Conservation (phyloP, 2,113 vertebrate genomes). For the Caranx melampygus region DNA sequence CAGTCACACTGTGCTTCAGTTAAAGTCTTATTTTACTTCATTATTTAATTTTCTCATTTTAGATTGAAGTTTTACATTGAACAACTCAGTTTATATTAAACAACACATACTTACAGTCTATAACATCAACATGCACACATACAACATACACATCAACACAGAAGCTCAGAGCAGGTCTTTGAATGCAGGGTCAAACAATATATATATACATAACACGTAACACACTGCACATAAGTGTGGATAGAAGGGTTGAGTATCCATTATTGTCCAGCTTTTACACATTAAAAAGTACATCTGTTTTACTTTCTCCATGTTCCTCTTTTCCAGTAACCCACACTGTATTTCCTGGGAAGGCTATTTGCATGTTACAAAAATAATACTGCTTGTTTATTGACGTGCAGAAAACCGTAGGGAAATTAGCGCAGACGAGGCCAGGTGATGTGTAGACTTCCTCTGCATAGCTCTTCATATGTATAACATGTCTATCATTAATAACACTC, state of each 20-base stretch:
- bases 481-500: not conserved
- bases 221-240: not conserved
- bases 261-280: not conserved
- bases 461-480: too few relatives aligned
- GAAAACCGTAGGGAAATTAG: too few relatives aligned
- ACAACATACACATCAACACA: not conserved
- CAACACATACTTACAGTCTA: not conserved
- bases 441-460: not conserved
- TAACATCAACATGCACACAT: too few relatives aligned
- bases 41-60: not conserved
- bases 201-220: not conserved
- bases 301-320: not conserved
- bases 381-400: not conserved
- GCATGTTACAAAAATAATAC: not conserved
- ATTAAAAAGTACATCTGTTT: not conserved
- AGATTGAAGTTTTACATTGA: not conserved
- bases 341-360: conserved; percentile 4
- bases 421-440: not conserved
- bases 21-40: not conserved
- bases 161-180: too few relatives aligned
- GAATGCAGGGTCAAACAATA: not conserved
- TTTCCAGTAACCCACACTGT: not conserved
- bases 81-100: not conserved
- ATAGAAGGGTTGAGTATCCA: not conserved
- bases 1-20: not conserved